Base-by-base conservation (phyloP, 2,113 vertebrate genomes). In the Takifugu flavidus region DNA sequence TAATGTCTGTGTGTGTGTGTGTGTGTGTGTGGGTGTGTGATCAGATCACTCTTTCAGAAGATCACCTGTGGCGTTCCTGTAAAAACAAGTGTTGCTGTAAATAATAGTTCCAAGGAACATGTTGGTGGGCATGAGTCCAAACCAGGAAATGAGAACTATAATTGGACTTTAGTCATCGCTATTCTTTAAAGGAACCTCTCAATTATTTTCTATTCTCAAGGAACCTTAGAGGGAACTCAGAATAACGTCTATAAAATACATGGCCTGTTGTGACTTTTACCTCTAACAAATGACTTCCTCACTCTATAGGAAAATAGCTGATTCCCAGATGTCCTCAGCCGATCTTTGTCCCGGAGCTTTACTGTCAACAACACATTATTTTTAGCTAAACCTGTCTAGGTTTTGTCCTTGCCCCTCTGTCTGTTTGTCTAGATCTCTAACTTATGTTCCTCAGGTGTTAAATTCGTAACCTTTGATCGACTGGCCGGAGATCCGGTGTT, bases 321-420 rank as follows among this genome's bases (percentile, higher is more conserved):
- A 2, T 44, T 13, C 31, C 43, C 47, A 72, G 51, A 58, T 11
- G 5, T 25, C 67, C 59, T 46, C 61, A 27, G 49, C 44, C 45
- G 12, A 28, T 47, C 60, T 65, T 57, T 56, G 64, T 78, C 61
- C 65, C 29, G 49, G 42, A 28, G 53, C 31, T 52, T 27, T 50
- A 60, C 39, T 46, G 56, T 74, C 67, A 75, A 72, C 70, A 65
- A 56, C 58, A 13, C 25, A 13, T 58, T 82, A 75, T 83, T 78
- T 75, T 77, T 74, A 74, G 62, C 53, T 12, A 5, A 46, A 67
- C 53, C 56, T 39, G 69, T 62, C 67, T 57, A 46, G 74, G 68
- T 81, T 77, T 73, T 45, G 26, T 12, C 8, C 51, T 44, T 2
- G 45, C 34, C 63, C 70, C 63, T 58, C 53, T 67, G 62, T 73